Evolutionary conservation across 2,113 vertebrate genomes (phyloP), one percentile per base, ranked within the genome.

Genomic region (Pao palembangensis): DNA sequence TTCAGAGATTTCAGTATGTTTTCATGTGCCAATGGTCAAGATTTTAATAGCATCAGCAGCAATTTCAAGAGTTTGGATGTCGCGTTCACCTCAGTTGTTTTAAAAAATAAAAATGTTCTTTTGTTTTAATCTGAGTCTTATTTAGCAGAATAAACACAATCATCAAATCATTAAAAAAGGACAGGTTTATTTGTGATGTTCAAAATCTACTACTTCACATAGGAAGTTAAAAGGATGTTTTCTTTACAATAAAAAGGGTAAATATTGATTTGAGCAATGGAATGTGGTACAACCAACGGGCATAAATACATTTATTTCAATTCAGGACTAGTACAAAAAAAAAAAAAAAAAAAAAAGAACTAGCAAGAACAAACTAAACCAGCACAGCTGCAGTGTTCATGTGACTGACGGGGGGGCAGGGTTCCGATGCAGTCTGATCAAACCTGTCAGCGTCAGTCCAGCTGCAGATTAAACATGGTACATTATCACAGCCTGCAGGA

Each of bases 341-440:
- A 67, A 31, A 60, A 84, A 83, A 59, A 58, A 67, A 80, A 64
- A 25, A 61, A 56, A 23, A 55, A 69, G 46, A 42, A 64, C 71
- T 91, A 91, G 91, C 89, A 94, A 93, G 91, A 63, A 84, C 65
- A 60, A 75, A 66, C 41, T 75, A 94, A 94, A 88, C 82, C 92
- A 93, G 94, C 93, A 93, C 92, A 95, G 93, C 93, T 94, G 93
- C 93, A 93, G 90, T 88, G 91, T 79, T 81, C 89, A 89, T 75
- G 66, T 67, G 64, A 69, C 75, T 80, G 75, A 85, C 81, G 76
- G 93, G 92, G 92, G 92, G 91, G 91, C 58, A 87, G 87, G 90
- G 87, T 89, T 90, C 88, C 75, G 79, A 89, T 80, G 79, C 87
- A 80, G 86, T 91, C 90, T 92, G 91, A 82, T 79, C 76, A 58